Percentiles rank a stretch among this genome's conserved stretches.
Conservation (phyloP, 37 sponge, comb jelly and placozoan genomes). For the Ianthella basta region DNA sequence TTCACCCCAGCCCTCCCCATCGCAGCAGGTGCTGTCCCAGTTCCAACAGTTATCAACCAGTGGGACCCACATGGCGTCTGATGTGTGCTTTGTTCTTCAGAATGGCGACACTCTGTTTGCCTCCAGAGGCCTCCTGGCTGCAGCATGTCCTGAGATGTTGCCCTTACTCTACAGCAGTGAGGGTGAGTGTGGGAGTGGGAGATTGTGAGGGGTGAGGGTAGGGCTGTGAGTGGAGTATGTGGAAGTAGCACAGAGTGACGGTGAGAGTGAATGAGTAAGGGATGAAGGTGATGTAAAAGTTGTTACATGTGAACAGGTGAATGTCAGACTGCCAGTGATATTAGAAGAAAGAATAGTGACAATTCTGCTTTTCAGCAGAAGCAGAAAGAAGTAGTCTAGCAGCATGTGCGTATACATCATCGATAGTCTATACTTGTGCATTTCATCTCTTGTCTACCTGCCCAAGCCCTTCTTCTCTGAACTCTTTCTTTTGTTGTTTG, state of each 20-base stretch:
- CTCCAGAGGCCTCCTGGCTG: constrained; percentile 59
- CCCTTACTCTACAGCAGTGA: constrained; percentile 58
- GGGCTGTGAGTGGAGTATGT: no score
- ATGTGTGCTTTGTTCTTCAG: constrained; percentile 57
- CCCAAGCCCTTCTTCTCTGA: no score
- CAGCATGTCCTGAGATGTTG: constrained; percentile 37
- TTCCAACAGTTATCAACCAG: constrained; percentile 33
- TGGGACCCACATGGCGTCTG: constrained; percentile 51
- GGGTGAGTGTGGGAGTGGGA: constrained; percentile 17
- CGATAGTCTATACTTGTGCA: no score
- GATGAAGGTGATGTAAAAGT: not conserved
- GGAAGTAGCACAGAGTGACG: no score
- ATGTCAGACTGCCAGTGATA: not conserved
- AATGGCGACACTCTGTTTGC: constrained; percentile 57
- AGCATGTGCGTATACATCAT: no score
- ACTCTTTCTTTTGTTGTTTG: not conserved
- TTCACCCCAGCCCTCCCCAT: no score
- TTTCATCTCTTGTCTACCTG: no score
- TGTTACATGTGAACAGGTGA: no score
- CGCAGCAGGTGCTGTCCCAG: not conserved
- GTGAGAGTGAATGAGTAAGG: not conserved
- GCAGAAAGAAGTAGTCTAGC: no score
- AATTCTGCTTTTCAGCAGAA: not conserved
- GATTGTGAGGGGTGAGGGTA: no score
- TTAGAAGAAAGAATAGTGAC: not conserved